Evolutionary conservation across 1,140 invertebrate genomes (phyloP), one percentile per base, ranked within the genome.

Genomic region (Drosophila fuyamai): DNA sequence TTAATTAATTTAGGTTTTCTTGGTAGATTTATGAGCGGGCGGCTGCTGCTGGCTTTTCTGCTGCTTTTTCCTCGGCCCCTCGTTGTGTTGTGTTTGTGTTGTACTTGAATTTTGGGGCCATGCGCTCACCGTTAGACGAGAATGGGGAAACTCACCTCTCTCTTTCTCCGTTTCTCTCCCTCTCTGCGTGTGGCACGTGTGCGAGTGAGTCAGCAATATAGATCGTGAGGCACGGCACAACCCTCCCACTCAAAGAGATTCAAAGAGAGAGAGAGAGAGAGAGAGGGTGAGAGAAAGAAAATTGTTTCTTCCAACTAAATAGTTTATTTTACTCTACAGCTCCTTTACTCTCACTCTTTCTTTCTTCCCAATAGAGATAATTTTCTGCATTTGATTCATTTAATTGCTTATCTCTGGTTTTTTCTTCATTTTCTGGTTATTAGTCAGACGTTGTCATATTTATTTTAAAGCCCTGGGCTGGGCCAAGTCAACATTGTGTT

Each of bases 31-130:
- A 56, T 76, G 76, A 62, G 68, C 86, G 60, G 70, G 70, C 74
- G 67, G 73, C 82, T 65, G 60, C 57, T 70, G 66, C 66, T 67
- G 59, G 57, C 53, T 60, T 57, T 79, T 65, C 66, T 76, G 65
- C 54, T 67, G 63, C 63, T 67, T 56, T 70, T 66, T 79, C 51
- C 73, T 66, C 63, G 63, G 81, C 81, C 81, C 81, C 81, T 83
- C 74, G 76, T 68, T 67, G 76, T 81, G 74, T 75, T 76, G 75
- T 76, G 77, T 73, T 74, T 78, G 79, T 76, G 80, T 89, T 86
- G 79, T 86, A 86, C 82, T 86, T 88, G 84, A 83, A 88, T 70
- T 81, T 68, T 71, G 70, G 76, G 78, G 70, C 75, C 74, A 83
- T 79, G 79, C 78, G 79, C 79, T 76, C 76, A 65, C 36, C 71